Evolutionary conservation across 2,113 vertebrate species (phyloP), one percentile per base, ranked within the genome.

Genomic region (Pelvicachromis taeniatus): DNA sequence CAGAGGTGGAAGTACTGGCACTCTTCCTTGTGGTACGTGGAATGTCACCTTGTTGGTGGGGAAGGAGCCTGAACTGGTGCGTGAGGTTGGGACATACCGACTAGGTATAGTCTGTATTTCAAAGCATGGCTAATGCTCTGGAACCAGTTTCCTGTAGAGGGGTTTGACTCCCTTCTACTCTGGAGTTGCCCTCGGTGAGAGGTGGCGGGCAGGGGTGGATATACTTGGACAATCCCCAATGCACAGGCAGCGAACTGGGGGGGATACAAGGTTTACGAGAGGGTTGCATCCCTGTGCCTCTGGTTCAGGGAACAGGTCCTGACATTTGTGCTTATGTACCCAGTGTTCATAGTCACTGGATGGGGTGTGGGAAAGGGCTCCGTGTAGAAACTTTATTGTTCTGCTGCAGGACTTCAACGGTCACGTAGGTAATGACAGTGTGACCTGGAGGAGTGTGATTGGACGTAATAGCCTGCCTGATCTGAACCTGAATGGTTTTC

Each of bases 231-330:
- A n/a, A 63, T 63, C 33, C 33, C 33, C n/a, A n/a, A n/a, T n/a
- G n/a, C n/a, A n/a, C n/a, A n/a, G n/a, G n/a, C n/a, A n/a, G n/a
- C n/a, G n/a, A n/a, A n/a, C n/a, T n/a, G n/a, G n/a, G n/a, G n/a
- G 33, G 59, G 33, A 63, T 38, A 17, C 59, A 19, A 0, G 17
- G 59, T n/a, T 63, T 63, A 8, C 0, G 4, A 21, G 33, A 13
- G 33, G 10, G 19, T 63, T 63, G 2, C 4, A 7, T 33, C 7
- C 33, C 33, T 33, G 33, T 33, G 33, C 33, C 33, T 33, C 6
- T 33, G 6, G 6, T 6, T 33, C 33, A 33, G 33, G 33, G 33
- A 33, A 2, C 7, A 33, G 33, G 7, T 33, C 33, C 33, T 33
- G 33, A 33, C 33, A 7, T 7, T 33, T 33, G 33, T 33, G 33